Base-by-base conservation (phyloP, 2,888 invertebrate genomes). In the Listrodromus nycthemerus region DNA sequence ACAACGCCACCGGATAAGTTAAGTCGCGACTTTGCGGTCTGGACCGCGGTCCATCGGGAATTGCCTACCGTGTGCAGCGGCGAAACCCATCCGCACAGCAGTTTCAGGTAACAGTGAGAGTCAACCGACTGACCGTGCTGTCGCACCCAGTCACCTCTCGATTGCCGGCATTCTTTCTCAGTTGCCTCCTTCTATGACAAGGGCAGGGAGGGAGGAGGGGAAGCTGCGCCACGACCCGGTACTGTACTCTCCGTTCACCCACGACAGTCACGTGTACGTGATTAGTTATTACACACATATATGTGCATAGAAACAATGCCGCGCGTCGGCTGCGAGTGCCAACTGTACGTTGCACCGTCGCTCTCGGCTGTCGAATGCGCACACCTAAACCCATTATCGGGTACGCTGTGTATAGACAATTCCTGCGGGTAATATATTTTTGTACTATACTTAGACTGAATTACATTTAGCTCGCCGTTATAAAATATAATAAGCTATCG, bases 21-120 rank as follows among this genome's bases (percentile, higher is more conserved):
- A 83, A 86, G 70, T 69, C 61, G 81, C 80, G 71, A 86, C 83
- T 78, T 80, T 85, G 85, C 78, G 83, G 83, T 83, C 75, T 74
- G 78, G 82, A 69, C 66, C 74, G 76, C 70, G 52, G 78, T 78
- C 52, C 78, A 81, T 83, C 76, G 75, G 71, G 73, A 61, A 74
- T 76, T 78, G 65, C 55, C 80, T 73, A 79, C 66, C 50, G 41
- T 33, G 48, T 33, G 33, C 27, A 69, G 55, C 73, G 48, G 67
- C 48, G 16, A 61, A 61, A 55, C 52, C 76, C 55, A 24, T 13
- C 21, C 16, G 45, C 2, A 8, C 27, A 45, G 45, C 67, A 65
- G 65, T 65, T 33, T 37, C 37, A 37, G 65, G 65, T 37, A 65
- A 37, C 65, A 37, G 65, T 37, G 33, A 37, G 65, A 65, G 65